A percentile compares a stretch with the other conserved stretches of the same genome.
Evolutionary conservation across 2,113 vertebrate species (phyloP).

Genomic region (Pachypanchax playfairii): DNA sequence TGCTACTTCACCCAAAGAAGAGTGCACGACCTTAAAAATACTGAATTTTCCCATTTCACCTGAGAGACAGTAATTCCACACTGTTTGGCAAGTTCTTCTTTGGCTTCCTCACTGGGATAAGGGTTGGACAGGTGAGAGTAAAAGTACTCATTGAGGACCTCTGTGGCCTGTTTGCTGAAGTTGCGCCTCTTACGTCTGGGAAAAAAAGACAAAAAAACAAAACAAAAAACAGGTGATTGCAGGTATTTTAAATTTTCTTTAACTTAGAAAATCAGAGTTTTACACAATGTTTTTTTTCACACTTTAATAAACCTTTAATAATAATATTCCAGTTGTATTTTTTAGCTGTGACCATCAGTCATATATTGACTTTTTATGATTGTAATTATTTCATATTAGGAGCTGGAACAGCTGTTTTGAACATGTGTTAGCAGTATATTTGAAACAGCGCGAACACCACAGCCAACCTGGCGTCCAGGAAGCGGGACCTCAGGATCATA

Average conservation of each 20-base stretch:
- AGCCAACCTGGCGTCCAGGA: slow-evolving; percentile 86
- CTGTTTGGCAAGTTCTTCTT: slow-evolving; percentile 90
- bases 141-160: slow-evolving; percentile 92
- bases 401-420: too few species aligned
- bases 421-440: too few species aligned
- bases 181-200: slow-evolving; percentile 89
- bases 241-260: too few species aligned
- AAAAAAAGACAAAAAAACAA: slow-evolving; percentile 33
- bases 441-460: too few species aligned
- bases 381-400: too few species aligned
- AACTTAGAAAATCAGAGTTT: too few species aligned
- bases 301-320: too few species aligned
- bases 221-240: neutral
- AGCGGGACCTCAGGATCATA: slow-evolving; percentile 91
- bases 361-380: too few species aligned
- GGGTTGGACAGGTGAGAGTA: slow-evolving; percentile 94
- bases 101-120: slow-evolving; percentile 91
- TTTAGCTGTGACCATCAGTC: too few species aligned
- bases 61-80: slow-evolving; percentile 91
- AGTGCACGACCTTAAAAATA: too few species aligned
- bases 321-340: too few species aligned
- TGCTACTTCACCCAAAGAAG: neutral
- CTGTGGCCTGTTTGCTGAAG: slow-evolving; percentile 93
- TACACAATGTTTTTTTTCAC: too few species aligned
- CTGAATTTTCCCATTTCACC: slow-evolving; percentile 67